These are phyloP conservation scores for Theropithecus gelada DNA, from an alignment of 2,113 vertebrate genomes.

Conservation along the genomic window DNA sequence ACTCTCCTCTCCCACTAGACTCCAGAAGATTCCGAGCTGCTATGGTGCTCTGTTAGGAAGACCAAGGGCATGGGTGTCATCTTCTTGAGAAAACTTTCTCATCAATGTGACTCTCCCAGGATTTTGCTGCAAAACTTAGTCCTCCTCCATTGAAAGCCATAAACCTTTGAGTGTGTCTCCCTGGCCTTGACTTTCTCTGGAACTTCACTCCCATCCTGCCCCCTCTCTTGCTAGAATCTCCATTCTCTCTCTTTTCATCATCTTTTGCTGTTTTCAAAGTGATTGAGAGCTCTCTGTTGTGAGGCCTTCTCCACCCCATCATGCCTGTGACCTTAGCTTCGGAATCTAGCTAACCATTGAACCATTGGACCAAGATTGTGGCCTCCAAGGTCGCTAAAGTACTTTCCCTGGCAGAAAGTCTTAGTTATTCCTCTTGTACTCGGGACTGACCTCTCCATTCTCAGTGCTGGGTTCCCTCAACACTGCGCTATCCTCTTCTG, in stretches of 20 bases:
- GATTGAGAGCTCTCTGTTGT: not conserved
- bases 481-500: rapidly evolving
- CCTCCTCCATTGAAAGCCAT: not conserved
- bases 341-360: not conserved
- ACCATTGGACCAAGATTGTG: rapidly evolving
- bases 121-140: rapidly evolving
- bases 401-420: not conserved
- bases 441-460: not conserved
- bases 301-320: not conserved
- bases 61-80: rapidly evolving
- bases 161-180: not conserved
- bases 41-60: rapidly evolving
- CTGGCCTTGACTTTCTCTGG: not conserved
- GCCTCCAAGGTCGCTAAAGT: no score
- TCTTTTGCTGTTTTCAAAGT: not conserved
- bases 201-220: not conserved
- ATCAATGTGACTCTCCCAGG: rapidly evolving
- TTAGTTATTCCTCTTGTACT: rapidly evolving
- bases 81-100: not conserved
- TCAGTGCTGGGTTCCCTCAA: no score
- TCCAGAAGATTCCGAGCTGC: not conserved
- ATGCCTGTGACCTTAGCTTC: not conserved
- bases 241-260: not conserved
- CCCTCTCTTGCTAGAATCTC: not conserved
- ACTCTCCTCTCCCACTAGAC: not conserved